phyloP scores from a whole-genome alignment of 2,888 invertebrate species.

The Junonia oenone region DNA sequence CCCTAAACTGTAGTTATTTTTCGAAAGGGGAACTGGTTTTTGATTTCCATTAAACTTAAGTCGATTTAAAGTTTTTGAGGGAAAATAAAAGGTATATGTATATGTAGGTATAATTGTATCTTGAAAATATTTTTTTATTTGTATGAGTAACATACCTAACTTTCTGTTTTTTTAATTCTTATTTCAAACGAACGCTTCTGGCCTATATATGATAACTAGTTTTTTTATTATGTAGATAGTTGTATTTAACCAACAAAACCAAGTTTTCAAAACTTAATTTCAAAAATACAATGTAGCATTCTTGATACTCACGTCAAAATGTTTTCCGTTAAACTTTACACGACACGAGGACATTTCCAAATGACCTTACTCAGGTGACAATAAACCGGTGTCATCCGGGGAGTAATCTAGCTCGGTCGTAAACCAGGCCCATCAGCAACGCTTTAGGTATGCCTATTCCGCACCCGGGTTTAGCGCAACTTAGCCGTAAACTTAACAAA shows the following conservation, averaged over 20 bases:
- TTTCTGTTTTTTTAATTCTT: too few species aligned
- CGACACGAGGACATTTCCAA: constrained; percentile 31
- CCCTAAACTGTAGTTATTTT: constrained; percentile 54
- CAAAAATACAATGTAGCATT: too few species aligned
- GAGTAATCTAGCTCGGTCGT: constrained; percentile 57
- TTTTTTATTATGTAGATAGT: neutral
- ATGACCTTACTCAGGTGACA: constrained; percentile 72
- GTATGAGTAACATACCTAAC: too few species aligned
- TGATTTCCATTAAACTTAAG: neutral
- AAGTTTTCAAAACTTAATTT: too few species aligned
- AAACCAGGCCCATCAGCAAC: constrained; percentile 51
- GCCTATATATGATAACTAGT: too few species aligned
- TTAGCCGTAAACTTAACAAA: constrained; percentile 42
- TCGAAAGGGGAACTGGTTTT: constrained; percentile 41
- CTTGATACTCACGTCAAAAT: neutral
- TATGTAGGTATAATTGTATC: too few species aligned
- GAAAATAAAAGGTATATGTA: too few species aligned
- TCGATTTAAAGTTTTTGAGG: too few species aligned
- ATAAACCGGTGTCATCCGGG: constrained; percentile 54
- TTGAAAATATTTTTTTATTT: too few species aligned
- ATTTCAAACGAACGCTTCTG: too few species aligned
- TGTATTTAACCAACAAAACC: neutral
- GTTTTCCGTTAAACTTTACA: constrained; percentile 13
- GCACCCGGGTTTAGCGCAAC: constrained; percentile 46
- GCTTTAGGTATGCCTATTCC: constrained; percentile 47